Base-by-base conservation (phyloP, 2,113 vertebrate species). In the Irena cyanogastra region DNA sequence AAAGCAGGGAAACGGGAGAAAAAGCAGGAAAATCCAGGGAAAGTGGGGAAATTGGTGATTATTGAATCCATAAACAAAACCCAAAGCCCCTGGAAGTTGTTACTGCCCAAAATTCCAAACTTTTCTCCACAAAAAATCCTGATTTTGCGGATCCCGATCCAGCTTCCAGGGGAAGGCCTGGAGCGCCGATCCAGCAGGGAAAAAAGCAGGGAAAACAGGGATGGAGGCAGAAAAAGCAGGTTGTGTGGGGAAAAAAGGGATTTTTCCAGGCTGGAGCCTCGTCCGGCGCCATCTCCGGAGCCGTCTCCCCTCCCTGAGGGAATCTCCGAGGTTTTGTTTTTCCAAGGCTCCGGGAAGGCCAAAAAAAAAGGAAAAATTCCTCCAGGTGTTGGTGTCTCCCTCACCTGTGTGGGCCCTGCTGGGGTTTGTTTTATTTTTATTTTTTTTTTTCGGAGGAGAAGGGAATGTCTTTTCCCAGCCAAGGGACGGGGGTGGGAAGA, bases 401-500 rank as follows among this genome's bases (percentile, higher is more conserved):
- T 64, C 68, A 31, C 74, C 90, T 47, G 63, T 9, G 44, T 6
- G 44, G 81, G 60, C 60, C 76, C 31, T 23, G 60, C 31, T 13
- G 76, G 59, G 59, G 9, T 39, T 26, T 20, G 18, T 9, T n/a
- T 60, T 60, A 26, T 60, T 35, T 47, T 2, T 15, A 33, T 37
- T 33, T 20, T 37, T 12, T 20, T 50, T 45, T 60, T 28, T n/a
- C n/a, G n/a, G n/a, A 30, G 20, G 64, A 93, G 87, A 11, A 31
- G 86, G 79, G 64, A 79, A 45, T 15, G 28, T 28, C 2, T 69
- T 42, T 63, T 56, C 35, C 9, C 1, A 92, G 86, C 49, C 49
- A 42, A 50, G 78, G 92, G 63, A 70, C 39, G 95, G 95, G 94
- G 90, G 94, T 93, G 91, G n/a, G 89, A 93, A 92, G 95, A 37